phyloP scores from a whole-genome alignment of 1,140 invertebrate genomes.

The Tigriopus japonicus region DNA sequence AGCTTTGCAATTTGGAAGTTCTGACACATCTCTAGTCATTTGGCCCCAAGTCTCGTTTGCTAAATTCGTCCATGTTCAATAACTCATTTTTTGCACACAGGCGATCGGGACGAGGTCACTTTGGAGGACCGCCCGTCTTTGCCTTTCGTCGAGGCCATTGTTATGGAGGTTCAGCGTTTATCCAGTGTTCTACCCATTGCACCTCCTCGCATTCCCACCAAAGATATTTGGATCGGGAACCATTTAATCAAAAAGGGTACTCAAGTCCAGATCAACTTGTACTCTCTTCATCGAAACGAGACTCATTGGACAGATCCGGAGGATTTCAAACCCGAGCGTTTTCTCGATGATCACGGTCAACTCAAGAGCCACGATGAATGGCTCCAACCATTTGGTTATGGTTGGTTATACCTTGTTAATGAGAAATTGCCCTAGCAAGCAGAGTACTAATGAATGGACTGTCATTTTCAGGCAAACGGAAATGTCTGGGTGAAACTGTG shows the following conservation, averaged over 20 bases:
- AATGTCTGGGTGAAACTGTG: constrained; percentile 51
- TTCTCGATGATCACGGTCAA: constrained; percentile 23
- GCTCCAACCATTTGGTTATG: constrained; percentile 22
- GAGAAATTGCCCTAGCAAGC: background rate
- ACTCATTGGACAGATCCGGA: constrained; percentile 45
- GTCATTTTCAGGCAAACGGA: constrained; percentile 34
- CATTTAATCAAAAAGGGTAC: constrained; percentile 18
- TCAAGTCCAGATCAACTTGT: constrained; percentile 26
- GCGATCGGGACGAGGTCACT: background rate
- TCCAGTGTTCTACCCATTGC: background rate
- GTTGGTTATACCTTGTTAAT: constrained; percentile 14
- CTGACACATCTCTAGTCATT: too few relatives aligned
- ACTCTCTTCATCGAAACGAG: constrained; percentile 33
- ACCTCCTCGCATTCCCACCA: background rate
- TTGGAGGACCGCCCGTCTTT: background rate
- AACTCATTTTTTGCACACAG: background rate
- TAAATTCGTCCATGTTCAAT: too few relatives aligned
- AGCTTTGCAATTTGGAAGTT: too few relatives aligned
- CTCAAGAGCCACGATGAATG: constrained; percentile 15
- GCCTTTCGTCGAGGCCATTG: background rate
- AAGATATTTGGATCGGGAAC: constrained; percentile 31
- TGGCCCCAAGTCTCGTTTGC: too few relatives aligned
- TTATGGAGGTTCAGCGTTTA: background rate
- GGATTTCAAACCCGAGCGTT: constrained; percentile 45
- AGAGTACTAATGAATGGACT: background rate